These are phyloP conservation scores for Pollenia angustigena DNA, from an alignment of 2,888 invertebrate species.

Conservation along the genomic window DNA sequence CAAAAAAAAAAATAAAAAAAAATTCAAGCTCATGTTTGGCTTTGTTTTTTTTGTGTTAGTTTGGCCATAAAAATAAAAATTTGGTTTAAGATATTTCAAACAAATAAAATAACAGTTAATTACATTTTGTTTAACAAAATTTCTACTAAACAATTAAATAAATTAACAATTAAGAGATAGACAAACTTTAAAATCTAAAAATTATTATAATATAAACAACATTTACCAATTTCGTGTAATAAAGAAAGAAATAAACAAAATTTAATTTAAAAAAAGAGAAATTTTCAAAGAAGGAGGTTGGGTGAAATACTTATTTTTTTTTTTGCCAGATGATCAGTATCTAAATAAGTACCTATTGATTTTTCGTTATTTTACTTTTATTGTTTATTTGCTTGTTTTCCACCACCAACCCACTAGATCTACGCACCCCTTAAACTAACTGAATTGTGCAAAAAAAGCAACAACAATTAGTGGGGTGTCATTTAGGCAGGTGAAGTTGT, in stretches of 20 bases:
- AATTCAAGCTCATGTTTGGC: not conserved
- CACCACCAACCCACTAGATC: constrained; percentile 50
- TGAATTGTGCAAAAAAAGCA: constrained; percentile 28
- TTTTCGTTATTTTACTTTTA: not conserved
- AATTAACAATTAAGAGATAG: constrained; percentile 27
- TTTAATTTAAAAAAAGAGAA: constrained; percentile 31
- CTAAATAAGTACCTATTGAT: constrained; percentile 46
- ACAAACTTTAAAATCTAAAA: constrained; percentile 3
- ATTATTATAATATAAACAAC: constrained; percentile 2
- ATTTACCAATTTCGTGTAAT: constrained; percentile 17
- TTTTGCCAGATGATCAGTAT: constrained; percentile 21
- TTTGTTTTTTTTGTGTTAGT: constrained; percentile 33
- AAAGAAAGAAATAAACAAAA: constrained; percentile 10
- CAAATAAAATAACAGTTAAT: constrained; percentile 42
- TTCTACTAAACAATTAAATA: constrained; percentile 42
- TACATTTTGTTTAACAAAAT: constrained; percentile 46
- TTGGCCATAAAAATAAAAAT: constrained; percentile 60
- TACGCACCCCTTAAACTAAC: constrained; percentile 32
- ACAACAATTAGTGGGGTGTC: constrained; percentile 53
- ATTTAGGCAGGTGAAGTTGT: constrained; percentile 57
- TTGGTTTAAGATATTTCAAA: constrained; percentile 56
- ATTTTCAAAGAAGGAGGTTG: constrained; percentile 14
- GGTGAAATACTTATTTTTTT: not conserved
- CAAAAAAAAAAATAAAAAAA: too few relatives aligned
- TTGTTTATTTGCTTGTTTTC: not conserved